Evolutionary conservation across 1,140 invertebrate species (phyloP).

Genomic region (Diachasma alloeum): DNA sequence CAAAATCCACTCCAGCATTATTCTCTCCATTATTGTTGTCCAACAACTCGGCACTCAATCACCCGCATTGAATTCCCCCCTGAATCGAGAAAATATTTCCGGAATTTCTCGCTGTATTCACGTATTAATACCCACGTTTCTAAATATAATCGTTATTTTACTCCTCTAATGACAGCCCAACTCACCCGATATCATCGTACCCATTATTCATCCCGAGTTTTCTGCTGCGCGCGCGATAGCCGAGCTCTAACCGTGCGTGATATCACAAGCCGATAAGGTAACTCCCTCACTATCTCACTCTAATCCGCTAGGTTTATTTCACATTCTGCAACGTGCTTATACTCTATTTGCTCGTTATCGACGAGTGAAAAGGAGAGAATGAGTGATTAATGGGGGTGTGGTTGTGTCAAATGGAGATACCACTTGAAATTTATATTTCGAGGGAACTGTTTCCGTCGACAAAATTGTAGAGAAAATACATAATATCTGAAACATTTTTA

Average conservation of each 20-base stretch:
- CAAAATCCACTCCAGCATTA: neutral
- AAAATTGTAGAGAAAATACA: too few species aligned
- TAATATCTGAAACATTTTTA: too few species aligned
- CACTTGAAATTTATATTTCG: too few species aligned
- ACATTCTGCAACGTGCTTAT: neutral
- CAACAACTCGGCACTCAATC: neutral
- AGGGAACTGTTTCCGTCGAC: too few species aligned
- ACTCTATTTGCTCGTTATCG: slow-evolving; percentile 8
- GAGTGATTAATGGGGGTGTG: neutral
- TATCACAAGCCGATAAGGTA: slow-evolving; percentile 24
- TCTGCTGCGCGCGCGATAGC: slow-evolving; percentile 1
- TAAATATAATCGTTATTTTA: neutral
- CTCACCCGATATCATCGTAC: slow-evolving; percentile 21
- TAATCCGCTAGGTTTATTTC: neutral
- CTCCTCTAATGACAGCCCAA: neutral
- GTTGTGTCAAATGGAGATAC: too few species aligned
- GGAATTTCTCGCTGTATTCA: neutral
- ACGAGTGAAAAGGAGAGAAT: neutral
- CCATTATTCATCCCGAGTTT: slow-evolving; percentile 17
- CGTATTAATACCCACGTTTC: neutral
- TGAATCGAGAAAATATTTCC: neutral
- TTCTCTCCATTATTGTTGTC: neutral
- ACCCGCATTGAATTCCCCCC: neutral
- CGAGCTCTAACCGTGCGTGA: neutral
- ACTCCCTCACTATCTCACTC: neutral